A percentile compares a stretch with the other conserved stretches of the same genome.
Evolutionary conservation across 2,797 vertebrate genomes (phyloP).

Genomic region (Coreius guichenoti): DNA sequence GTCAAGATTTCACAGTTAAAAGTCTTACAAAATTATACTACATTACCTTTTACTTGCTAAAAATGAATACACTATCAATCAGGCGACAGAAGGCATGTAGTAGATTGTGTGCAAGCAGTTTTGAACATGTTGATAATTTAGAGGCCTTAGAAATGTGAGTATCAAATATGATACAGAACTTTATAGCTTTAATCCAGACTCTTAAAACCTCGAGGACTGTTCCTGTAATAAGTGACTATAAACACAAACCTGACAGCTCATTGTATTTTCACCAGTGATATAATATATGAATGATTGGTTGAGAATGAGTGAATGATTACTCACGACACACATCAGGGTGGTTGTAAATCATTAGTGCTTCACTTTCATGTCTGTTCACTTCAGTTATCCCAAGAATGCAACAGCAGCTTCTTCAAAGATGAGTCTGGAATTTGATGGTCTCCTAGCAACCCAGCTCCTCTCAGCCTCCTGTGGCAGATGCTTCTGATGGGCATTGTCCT

Average conservation of each 20-base stretch:
- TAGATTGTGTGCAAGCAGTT: background rate
- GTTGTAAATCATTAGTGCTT: constrained; percentile 23
- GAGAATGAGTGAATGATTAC: constrained; percentile 16
- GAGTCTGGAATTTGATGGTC: constrained; percentile 25
- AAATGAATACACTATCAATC: background rate
- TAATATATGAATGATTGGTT: background rate
- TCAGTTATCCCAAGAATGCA: constrained; percentile 7
- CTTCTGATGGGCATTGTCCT: constrained; percentile 38
- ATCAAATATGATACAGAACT: background rate
- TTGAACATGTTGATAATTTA: background rate
- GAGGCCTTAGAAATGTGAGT: background rate
- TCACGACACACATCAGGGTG: background rate
- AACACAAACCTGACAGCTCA: background rate
- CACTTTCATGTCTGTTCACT: constrained; percentile 7
- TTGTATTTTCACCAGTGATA: background rate
- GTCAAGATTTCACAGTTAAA: background rate
- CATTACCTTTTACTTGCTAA: no score
- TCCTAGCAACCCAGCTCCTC: constrained; percentile 49
- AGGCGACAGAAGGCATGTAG: background rate
- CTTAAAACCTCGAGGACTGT: background rate
- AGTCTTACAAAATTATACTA: background rate
- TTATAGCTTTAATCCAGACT: background rate
- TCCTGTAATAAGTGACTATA: background rate
- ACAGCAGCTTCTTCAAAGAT: constrained; percentile 23
- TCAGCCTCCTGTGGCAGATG: constrained; percentile 28